Conservation (phyloP, 2,113 vertebrate genomes). For the Atlantisia rogersi region DNA sequence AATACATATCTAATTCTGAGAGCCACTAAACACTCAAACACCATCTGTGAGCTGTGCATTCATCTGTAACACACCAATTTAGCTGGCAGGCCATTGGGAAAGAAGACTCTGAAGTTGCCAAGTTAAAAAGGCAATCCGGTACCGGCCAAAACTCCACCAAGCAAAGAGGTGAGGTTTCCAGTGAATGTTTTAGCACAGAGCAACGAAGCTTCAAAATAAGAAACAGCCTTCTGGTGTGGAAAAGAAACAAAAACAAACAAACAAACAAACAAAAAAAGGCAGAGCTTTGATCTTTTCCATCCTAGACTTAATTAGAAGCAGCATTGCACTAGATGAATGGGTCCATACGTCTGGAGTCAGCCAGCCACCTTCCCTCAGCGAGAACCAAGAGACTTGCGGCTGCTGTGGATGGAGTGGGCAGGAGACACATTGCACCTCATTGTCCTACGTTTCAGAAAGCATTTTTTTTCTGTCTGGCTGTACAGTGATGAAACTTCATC, state of each 20-base stretch:
- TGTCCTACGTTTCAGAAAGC: not conserved
- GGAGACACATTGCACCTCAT: not conserved
- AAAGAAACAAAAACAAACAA: too few species aligned
- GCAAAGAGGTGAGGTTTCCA: not conserved
- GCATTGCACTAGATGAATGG: not conserved
- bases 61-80: constrained; percentile 64
- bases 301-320: constrained; percentile 9
- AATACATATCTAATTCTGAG: constrained; percentile 52
- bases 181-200: not conserved
- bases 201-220: not conserved
- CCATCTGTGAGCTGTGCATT: constrained; percentile 64
- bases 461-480: not conserved
- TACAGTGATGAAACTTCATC: not conserved
- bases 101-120: constrained; percentile 42
- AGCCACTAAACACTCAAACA: constrained; percentile 61
- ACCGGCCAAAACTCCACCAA: not conserved
- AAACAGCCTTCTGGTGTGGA: not conserved
- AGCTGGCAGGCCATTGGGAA: constrained; percentile 60
- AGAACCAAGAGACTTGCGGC: rapidly evolving
- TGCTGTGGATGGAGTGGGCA: not conserved
- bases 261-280: too few species aligned
- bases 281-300: constrained; percentile 1
- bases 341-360: not conserved
- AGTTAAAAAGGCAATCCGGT: constrained; percentile 39
- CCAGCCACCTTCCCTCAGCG: not conserved